Base-by-base conservation (phyloP, 2,888 invertebrate species). In the Gibbula magus region DNA sequence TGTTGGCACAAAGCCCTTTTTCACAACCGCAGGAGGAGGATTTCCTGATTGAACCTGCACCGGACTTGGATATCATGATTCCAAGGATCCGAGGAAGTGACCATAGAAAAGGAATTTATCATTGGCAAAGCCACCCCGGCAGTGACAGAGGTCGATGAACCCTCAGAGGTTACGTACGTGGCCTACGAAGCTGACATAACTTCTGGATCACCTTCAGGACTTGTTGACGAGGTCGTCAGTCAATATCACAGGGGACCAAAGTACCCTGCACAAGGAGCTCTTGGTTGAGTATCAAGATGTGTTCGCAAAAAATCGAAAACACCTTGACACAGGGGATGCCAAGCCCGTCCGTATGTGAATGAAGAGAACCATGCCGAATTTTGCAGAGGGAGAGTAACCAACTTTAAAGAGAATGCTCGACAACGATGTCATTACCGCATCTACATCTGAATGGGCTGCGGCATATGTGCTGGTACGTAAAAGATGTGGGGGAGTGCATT, bases 241-340 rank as follows among this genome's bases (percentile, higher is more conserved):
- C n/a, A 22, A 74, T 22, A 18, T 74, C 22, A 35, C 39, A 8
- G 35, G 10, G 45, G 20, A 74, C 0, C 51, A 74, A 1, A 16
- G 4, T 10, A 45, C 22, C 10, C n/a, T 45, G 22, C 22, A 0
- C 39, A 22, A 8, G 74, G 39, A 22, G 18, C 74, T 74, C 22
- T 74, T 74, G 51, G n/a, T 51, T 2, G 74, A 74, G n/a, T 74
- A 74, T 22, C 22, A 51, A 18, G 76, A 45, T 53, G 76, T 76
- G 25, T 54, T 53, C 16, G 76, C 76, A 8, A 76, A 53, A 61
- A 10, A 18, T 76, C 0, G 54, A 56, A 53, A 29, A 76, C 35
- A 13, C 29, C 53, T 76, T 18, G 39, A 76, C 29, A 76, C 76
- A 25, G 4, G 54, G 20, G 20, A 54, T 0, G 35, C 29, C 22